Evolutionary conservation across 2,797 vertebrate genomes (phyloP), one percentile per base, ranked within the genome.

Genomic region (Amphiprion clarkii): DNA sequence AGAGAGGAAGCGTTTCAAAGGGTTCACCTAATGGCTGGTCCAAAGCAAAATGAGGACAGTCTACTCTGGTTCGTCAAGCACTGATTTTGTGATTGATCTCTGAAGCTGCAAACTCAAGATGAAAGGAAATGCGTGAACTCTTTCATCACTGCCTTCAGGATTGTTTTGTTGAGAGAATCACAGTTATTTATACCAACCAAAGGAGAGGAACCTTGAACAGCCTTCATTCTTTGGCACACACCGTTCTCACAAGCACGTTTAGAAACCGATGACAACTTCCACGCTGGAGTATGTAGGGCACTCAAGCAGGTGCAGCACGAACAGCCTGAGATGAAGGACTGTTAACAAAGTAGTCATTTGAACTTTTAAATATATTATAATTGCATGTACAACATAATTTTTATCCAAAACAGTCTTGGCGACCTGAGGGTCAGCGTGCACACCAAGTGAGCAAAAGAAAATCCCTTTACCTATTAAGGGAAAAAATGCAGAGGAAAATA

Each of bases 231-330:
- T 49, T 76, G 29, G 59, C 58, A 61, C 67, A 42, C 63, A 51
- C n/a, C 52, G 60, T 74, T 78, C 65, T 74, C 67, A 76, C 33
- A 56, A 56, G 66, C 66, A 70, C 17, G 55, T 51, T 71, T 31
- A 64, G 68, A 87, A 23, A 57, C 68, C 65, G 88, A 87, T 84
- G 87, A 92, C 90, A 90, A 78, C 79, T 74, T 79, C 74, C 51
- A 52, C 5, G 0, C 60, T 44, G 49, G 54, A 84, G 77, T 71
- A 89, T 87, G 74, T 70, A 54, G 71, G 53, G 58, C 63, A 83
- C 61, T 78, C 69, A 56, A 83, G 85, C 89, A 91, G 86, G 84
- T 90, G 90, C 82, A 77, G 31, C 62, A 64, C 72, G 69, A 83
- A 84, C 60, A 81, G 52, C 29, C 44, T 0, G 42, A 65, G 58